phyloP scores from a whole-genome alignment of 2,113 vertebrate genomes.

The Rana temporaria region DNA sequence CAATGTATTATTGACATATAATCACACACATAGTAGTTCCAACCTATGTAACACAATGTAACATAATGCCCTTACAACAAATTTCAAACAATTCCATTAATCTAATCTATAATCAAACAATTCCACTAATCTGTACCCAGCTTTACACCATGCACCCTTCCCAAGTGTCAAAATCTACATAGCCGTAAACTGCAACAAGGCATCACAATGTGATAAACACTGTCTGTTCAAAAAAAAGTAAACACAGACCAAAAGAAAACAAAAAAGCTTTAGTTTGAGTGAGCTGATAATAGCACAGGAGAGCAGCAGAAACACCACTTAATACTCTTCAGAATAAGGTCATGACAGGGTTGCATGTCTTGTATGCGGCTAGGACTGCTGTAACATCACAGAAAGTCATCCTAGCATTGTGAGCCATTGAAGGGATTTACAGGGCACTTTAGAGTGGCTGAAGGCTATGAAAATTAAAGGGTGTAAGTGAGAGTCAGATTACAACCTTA shows the following conservation, averaged over 20 bases:
- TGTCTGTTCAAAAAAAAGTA: slow-evolving; percentile 5
- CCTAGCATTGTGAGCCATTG: slow-evolving; percentile 27
- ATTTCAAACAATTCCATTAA: no score
- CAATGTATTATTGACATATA: no score
- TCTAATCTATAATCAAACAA: no score
- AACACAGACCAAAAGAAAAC: slow-evolving; percentile 27
- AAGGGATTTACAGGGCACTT: slow-evolving; percentile 51
- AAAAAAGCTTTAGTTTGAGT: slow-evolving; percentile 12
- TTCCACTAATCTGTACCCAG: no score
- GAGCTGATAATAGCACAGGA: slow-evolving; percentile 36
- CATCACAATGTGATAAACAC: slow-evolving; percentile 8
- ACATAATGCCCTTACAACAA: no score
- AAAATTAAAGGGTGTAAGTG: slow-evolving; percentile 45
- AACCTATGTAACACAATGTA: no score
- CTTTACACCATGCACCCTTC: background rate
- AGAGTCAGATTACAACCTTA: slow-evolving; percentile 47
- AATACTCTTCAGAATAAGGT: slow-evolving; percentile 35
- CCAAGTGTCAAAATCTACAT: background rate
- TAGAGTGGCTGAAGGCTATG: slow-evolving; percentile 42
- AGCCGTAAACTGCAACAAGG: slow-evolving; percentile 20
- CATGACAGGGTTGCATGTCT: slow-evolving; percentile 34
- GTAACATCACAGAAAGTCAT: slow-evolving; percentile 26
- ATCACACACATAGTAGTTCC: no score
- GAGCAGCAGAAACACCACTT: slow-evolving; percentile 35
- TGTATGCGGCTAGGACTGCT: slow-evolving; percentile 21